Evolutionary conservation across 2,797 vertebrate species (phyloP).

Genomic region (Trachops cirrhosus): DNA sequence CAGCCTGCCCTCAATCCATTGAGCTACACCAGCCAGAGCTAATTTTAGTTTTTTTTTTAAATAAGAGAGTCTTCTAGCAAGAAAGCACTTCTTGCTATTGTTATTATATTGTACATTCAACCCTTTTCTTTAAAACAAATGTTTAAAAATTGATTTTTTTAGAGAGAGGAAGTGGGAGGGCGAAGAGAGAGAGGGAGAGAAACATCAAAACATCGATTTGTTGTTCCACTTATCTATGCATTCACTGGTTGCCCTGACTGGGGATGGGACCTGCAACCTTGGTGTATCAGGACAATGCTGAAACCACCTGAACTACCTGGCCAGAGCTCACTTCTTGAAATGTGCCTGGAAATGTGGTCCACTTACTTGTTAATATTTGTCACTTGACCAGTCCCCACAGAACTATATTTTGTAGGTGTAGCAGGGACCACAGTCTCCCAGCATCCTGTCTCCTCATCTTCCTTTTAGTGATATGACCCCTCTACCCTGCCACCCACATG

Average conservation of each 20-base stretch:
- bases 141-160: background rate
- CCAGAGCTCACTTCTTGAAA: background rate
- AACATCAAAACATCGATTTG: background rate
- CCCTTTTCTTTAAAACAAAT: background rate
- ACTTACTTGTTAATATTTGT: background rate
- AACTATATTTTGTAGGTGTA: background rate
- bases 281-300: background rate
- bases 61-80: background rate
- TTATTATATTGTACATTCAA: background rate
- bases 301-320: background rate
- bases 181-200: background rate
- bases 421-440: background rate
- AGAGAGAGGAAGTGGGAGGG: background rate
- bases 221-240: background rate
- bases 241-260: background rate
- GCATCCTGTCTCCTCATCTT: background rate
- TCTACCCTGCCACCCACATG: background rate
- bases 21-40: too few relatives aligned
- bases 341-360: conserved; percentile 2
- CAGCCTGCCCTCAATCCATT: too few relatives aligned
- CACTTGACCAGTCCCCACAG: background rate
- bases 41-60: background rate
- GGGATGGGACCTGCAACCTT: background rate
- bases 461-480: background rate
- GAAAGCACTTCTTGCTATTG: background rate